Evolutionary conservation across 2,888 invertebrate species (phyloP), one percentile per base, ranked within the genome.

Genomic region (Rhodophaea formosa): DNA sequence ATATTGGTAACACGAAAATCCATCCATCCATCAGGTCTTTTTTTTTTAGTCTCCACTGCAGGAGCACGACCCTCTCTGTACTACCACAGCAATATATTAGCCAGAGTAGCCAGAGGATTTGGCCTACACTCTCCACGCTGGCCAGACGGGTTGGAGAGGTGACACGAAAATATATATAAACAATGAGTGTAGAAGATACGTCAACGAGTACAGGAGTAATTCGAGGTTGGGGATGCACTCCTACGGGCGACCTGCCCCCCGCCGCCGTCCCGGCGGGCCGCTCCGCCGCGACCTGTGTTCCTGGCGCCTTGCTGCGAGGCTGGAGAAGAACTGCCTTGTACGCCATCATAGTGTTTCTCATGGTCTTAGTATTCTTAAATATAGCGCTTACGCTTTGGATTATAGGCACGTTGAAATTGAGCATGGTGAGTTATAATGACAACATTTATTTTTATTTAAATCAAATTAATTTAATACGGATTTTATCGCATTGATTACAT

Each of bases 341-440:
- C 85, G 93, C 95, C 17, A 94, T 98, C 71, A 93, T 99, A 60
- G 88, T 97, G 63, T 93, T 96, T 46, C 93, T 99, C 63, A 95
- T 97, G 85, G 88, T 97, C 62, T 93, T 98, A 81, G 96, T 99
- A 72, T 95, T 97, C 77, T 93, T 98, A 70, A 99, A 99, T 88
- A 93, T 99, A 74, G 96, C 97, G n/a, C 93, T 99, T 58, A 98
- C 98, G 0, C 92, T 98, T 54, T 99, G 99, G 98, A 97, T 99
- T 64, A 94, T 99, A 69, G 96, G 97, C 82, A 97, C 98, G 68
- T 95, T 99, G 93, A 96, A 97, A 86, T 96, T 99, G 78, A 97
- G 96, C 63, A 94, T 96, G 92, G 99, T 99, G 92, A 95, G 96
- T 54, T 39, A 12, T 23, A 23, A 23, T 23, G 23, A 23, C 23